These are phyloP conservation scores for Uropsilus gracilis DNA, from an alignment of 2,113 vertebrate genomes.

Conservation along the genomic window DNA sequence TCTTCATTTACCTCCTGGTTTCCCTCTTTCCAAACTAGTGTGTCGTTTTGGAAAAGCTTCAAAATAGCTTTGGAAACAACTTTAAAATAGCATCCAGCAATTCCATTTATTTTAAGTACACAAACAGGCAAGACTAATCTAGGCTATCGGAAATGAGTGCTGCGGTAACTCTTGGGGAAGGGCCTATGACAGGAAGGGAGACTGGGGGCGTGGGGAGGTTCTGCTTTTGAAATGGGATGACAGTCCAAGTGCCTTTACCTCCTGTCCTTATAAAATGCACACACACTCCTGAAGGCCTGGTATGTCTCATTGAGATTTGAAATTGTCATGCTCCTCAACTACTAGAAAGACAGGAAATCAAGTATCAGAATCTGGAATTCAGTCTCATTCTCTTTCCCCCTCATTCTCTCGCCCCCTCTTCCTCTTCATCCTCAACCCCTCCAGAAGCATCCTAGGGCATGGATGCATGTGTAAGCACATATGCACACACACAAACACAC, in stretches of 20 bases:
- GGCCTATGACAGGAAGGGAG: not conserved
- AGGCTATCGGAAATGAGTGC: not conserved
- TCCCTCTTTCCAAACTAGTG: not conserved
- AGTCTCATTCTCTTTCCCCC: not conserved
- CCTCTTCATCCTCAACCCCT: not conserved
- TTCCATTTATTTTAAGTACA: conserved; percentile 59
- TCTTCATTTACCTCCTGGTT: not conserved
- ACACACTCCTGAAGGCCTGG: not conserved
- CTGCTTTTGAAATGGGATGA: not conserved
- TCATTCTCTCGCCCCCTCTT: too few relatives aligned
- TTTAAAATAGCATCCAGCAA: conserved; percentile 51
- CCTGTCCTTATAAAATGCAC: not conserved
- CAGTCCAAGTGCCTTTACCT: not conserved
- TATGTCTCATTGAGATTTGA: not conserved
- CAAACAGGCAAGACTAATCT: conserved; percentile 28
- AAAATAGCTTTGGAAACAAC: conserved; percentile 65
- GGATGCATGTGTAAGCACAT: accelerated
- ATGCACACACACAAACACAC: not conserved
- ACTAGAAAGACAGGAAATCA: not conserved
- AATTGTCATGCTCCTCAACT: not conserved
- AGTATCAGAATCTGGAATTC: not conserved
- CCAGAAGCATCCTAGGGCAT: not conserved
- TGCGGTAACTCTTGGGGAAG: not conserved
- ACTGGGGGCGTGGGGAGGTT: not conserved
- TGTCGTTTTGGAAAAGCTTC: conserved; percentile 47